Percentiles rank a stretch among this genome's conserved stretches.
Evolutionary conservation across 1,140 invertebrate genomes (phyloP).

Genomic region (Lepidostoma basale): DNA sequence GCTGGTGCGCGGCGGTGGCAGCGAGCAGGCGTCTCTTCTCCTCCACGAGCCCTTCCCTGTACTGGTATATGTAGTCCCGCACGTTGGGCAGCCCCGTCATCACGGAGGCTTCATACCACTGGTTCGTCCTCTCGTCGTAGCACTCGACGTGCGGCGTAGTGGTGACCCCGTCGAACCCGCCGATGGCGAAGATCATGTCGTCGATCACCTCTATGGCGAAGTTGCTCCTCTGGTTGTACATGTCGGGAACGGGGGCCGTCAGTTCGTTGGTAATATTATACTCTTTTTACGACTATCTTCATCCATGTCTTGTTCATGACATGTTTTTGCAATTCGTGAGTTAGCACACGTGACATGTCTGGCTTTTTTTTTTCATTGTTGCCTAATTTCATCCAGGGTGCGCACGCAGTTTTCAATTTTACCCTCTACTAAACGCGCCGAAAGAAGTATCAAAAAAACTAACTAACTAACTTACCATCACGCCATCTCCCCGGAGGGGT

Average conservation of each 20-base stretch:
- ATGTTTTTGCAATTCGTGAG: too few species aligned
- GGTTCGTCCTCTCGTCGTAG: slow-evolving; percentile 82
- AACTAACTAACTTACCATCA: too few species aligned
- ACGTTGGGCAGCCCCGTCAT: slow-evolving; percentile 82
- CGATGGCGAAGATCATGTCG: slow-evolving; percentile 81
- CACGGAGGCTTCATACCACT: slow-evolving; percentile 83
- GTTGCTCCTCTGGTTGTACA: slow-evolving; percentile 85
- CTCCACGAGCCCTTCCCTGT: slow-evolving; percentile 78
- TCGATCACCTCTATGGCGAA: slow-evolving; percentile 82
- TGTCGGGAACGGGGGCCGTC: slow-evolving; percentile 70
- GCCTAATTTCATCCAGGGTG: too few species aligned
- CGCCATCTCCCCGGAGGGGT: too few species aligned
- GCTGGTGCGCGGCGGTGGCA: slow-evolving; percentile 67
- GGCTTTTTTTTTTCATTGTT: too few species aligned
- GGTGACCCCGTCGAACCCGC: slow-evolving; percentile 81
- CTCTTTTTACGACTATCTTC: too few species aligned
- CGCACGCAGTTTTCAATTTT: too few species aligned
- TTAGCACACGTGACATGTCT: too few species aligned
- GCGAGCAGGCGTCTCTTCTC: slow-evolving; percentile 77
- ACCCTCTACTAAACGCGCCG: too few species aligned
- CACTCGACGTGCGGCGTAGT: slow-evolving; percentile 90
- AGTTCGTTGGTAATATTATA: too few species aligned
- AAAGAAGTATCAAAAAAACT: too few species aligned
- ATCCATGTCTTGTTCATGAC: too few species aligned
- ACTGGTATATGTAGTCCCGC: slow-evolving; percentile 85